Evolutionary conservation across 92 coral and sea anemone genomes (phyloP).

Genomic region (Porites lobata): DNA sequence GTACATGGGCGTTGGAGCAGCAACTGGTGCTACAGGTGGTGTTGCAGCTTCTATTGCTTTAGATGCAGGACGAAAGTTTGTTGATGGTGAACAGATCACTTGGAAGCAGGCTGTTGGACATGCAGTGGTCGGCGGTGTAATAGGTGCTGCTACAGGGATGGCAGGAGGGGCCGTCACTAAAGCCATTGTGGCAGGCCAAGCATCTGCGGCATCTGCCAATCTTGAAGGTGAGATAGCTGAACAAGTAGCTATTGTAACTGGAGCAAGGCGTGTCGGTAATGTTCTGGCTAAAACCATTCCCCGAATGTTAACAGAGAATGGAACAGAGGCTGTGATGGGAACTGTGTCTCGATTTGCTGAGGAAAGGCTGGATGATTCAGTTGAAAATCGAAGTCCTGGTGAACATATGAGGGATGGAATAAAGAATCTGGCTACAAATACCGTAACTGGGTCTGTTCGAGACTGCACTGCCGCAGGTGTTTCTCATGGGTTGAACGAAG

Average conservation of each 20-base stretch:
- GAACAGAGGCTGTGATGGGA: slow-evolving; percentile 21
- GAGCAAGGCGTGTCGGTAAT: slow-evolving; percentile 41
- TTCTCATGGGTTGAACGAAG: slow-evolving; percentile 23
- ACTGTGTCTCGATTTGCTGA: slow-evolving; percentile 33
- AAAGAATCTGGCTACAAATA: neutral
- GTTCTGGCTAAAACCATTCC: slow-evolving; percentile 5
- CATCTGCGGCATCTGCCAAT: slow-evolving; percentile 47
- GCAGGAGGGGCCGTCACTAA: slow-evolving; percentile 62
- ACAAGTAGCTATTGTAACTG: slow-evolving; percentile 15
- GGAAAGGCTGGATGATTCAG: slow-evolving; percentile 62
- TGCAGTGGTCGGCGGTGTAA: slow-evolving; percentile 27
- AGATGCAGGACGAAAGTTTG: slow-evolving; percentile 49
- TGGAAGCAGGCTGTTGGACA: slow-evolving; percentile 50
- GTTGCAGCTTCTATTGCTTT: slow-evolving; percentile 21
- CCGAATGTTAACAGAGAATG: slow-evolving; percentile 39
- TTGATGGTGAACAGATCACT: slow-evolving; percentile 47
- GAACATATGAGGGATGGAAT: slow-evolving; percentile 31
- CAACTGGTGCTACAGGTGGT: slow-evolving; percentile 55
- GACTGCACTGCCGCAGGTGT: neutral
- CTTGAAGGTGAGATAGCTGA: slow-evolving; percentile 41
- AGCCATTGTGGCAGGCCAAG: slow-evolving; percentile 1
- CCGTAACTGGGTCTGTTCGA: neutral
- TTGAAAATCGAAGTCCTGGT: slow-evolving; percentile 51
- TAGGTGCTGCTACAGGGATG: slow-evolving; percentile 53
- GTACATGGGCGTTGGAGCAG: slow-evolving; percentile 34